These are phyloP conservation scores for Apocheima hispidaria DNA, from an alignment of 2,888 invertebrate species.

Conservation along the genomic window DNA sequence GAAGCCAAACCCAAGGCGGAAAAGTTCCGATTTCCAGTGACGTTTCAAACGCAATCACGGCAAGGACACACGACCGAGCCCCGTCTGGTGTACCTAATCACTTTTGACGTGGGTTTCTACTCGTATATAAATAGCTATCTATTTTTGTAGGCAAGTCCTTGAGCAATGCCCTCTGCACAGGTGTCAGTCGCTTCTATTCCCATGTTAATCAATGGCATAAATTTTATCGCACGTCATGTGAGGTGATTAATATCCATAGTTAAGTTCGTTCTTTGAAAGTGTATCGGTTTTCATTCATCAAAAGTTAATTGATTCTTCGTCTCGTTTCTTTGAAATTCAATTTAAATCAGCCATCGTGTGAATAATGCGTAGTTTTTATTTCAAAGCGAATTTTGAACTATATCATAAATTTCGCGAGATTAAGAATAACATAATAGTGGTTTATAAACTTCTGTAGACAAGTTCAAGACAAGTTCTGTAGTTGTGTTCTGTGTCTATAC, in stretches of 20 bases:
- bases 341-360: background rate
- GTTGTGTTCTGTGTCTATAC: too few species aligned
- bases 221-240: slow-evolving; percentile 13
- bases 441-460: background rate
- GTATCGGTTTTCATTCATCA: slow-evolving; percentile 26
- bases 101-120: slow-evolving; percentile 57
- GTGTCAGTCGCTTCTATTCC: slow-evolving; percentile 31
- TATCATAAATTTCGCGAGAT: too few species aligned
- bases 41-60: slow-evolving; percentile 45
- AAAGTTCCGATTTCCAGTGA: slow-evolving; percentile 43
- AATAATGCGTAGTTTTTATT: background rate
- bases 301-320: slow-evolving; percentile 13
- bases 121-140: slow-evolving; percentile 58
- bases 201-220: slow-evolving; percentile 24
- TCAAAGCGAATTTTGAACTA: too few species aligned
- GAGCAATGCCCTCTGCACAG: slow-evolving; percentile 45
- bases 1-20: slow-evolving; percentile 18
- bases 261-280: slow-evolving; percentile 15
- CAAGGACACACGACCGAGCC: slow-evolving; percentile 56
- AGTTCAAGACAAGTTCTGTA: too few species aligned
- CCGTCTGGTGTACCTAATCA: slow-evolving; percentile 49
- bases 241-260: slow-evolving; percentile 20
- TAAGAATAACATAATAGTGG: too few species aligned
- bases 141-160: slow-evolving; percentile 51
- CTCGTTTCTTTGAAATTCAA: background rate